Evolutionary conservation across 2,888 invertebrate species (phyloP), one percentile per base, ranked within the genome.

Genomic region (Dolomedes plantarius): DNA sequence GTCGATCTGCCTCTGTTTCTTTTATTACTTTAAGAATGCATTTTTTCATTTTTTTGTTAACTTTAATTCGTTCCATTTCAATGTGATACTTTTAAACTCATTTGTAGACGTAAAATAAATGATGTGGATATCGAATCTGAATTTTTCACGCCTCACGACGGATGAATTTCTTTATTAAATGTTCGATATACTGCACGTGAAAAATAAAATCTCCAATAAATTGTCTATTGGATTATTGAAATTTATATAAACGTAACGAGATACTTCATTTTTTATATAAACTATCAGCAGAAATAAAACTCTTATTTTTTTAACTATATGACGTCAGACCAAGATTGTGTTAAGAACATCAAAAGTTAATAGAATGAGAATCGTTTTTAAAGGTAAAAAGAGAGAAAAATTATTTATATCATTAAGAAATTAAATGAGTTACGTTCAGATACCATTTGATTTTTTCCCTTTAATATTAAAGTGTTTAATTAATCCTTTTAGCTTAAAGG

Each of bases 61-160:
- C 64, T 69, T 74, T 64, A 74, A 81, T 50, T 68, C 69, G 69
- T 72, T 39, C 65, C 41, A 62, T 62, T 81, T 81, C 74, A 68
- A 68, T 75, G 67, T 73, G 67, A 80, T 80, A 80, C 67, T 73
- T 80, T 80, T 67, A 78, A 80, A 73, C 80, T 74, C 73, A 73
- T 82, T 82, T 68, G 69, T 69, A 76, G 75, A 82, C 75, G 75
- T 75, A 76, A 82, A 82, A 75, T 82, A 82, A 80, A 82, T 82
- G 82, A 82, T 50, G 82, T 71, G 64, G 69, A 69, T 82, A 80
- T 80, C 73, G 73, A 50, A 80, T 71, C 62, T 73, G n/a, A 31
- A 62, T 73, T 73, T 32, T 67, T 67, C 32, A 32, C 32, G n/a
- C 9, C 16, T 67, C n/a, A 1, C 3, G 32, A 16, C 2, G n/a